Evolutionary conservation across 2,888 invertebrate species (phyloP).

Genomic region (Ectropis crepuscularia): DNA sequence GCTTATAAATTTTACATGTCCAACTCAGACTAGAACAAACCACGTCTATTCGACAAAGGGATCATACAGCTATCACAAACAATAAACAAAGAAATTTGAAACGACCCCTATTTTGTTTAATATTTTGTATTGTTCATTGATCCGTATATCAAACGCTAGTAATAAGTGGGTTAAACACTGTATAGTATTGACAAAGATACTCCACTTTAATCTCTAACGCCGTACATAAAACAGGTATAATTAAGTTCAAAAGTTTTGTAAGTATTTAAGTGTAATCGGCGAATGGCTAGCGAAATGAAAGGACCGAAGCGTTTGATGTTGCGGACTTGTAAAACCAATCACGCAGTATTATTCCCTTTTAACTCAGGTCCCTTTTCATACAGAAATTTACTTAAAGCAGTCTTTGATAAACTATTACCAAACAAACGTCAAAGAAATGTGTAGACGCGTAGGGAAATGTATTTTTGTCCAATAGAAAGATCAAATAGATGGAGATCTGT

Average conservation of each 20-base stretch:
- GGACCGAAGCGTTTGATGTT: slow-evolving; percentile 59
- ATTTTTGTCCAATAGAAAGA: slow-evolving; percentile 35
- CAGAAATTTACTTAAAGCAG: slow-evolving; percentile 41
- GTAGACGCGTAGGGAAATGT: slow-evolving; percentile 18
- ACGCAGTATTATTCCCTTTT: slow-evolving; percentile 60
- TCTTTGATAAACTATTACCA: slow-evolving; percentile 37
- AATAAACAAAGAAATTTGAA: too few species aligned
- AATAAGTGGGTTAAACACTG: too few species aligned
- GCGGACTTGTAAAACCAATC: slow-evolving; percentile 64
- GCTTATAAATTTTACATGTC: too few species aligned
- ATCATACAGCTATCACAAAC: too few species aligned
- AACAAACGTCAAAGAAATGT: slow-evolving; percentile 36
- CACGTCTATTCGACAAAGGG: too few species aligned
- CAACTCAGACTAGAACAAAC: too few species aligned
- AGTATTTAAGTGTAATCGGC: slow-evolving; percentile 60
- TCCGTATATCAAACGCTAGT: too few species aligned
- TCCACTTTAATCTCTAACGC: slow-evolving; percentile 46
- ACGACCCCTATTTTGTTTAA: too few species aligned
- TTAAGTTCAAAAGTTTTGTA: slow-evolving; percentile 57
- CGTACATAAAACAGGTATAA: slow-evolving; percentile 53
- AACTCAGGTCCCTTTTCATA: slow-evolving; percentile 53
- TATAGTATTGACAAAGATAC: slow-evolving; percentile 37
- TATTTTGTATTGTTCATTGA: too few species aligned
- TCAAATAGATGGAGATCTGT: slow-evolving; percentile 5
- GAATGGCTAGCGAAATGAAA: slow-evolving; percentile 60